These are phyloP conservation scores for Orbicella faveolata DNA, from an alignment of 64 coral and sea anemone species.

Conservation along the genomic window DNA sequence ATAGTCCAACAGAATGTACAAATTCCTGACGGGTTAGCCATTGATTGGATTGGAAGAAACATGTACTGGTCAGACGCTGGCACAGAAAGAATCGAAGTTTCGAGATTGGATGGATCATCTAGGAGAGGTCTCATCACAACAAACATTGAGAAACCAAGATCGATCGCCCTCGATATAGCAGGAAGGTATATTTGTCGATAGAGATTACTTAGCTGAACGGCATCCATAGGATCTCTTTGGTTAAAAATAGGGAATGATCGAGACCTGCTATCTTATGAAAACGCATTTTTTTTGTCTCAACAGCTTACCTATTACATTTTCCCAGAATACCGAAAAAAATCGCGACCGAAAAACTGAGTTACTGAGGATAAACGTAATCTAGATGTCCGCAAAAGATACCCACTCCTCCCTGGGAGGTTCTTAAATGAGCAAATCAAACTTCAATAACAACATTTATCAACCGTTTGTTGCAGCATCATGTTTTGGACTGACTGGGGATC, in stretches of 20 bases:
- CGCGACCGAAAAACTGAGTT: too few species aligned
- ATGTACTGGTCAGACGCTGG: conserved; percentile 70
- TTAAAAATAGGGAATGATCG: too few species aligned
- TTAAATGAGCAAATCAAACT: too few species aligned
- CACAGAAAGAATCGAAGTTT: conserved; percentile 72
- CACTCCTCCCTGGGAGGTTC: too few species aligned
- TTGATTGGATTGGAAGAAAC: conserved; percentile 62
- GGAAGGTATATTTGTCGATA: conserved; percentile 53
- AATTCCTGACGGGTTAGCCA: conserved; percentile 61
- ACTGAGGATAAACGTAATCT: too few species aligned
- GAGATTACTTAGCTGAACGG: too few species aligned
- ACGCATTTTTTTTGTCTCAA: too few species aligned
- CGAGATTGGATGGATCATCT: conserved; percentile 61
- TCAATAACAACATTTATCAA: background rate
- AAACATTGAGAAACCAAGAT: conserved; percentile 57
- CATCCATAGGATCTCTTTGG: too few species aligned
- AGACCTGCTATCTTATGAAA: too few species aligned
- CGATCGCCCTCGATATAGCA: conserved; percentile 39
- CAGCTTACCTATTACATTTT: too few species aligned
- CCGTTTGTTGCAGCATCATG: conserved; percentile 36
- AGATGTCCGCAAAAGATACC: too few species aligned
- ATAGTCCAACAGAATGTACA: conserved; percentile 22
- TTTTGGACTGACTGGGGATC: conserved; percentile 80
- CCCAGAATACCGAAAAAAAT: too few species aligned
- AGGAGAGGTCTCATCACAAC: conserved; percentile 42